phyloP scores from a whole-genome alignment of 2,888 invertebrate species.

The Lithophane semibrunnea region DNA sequence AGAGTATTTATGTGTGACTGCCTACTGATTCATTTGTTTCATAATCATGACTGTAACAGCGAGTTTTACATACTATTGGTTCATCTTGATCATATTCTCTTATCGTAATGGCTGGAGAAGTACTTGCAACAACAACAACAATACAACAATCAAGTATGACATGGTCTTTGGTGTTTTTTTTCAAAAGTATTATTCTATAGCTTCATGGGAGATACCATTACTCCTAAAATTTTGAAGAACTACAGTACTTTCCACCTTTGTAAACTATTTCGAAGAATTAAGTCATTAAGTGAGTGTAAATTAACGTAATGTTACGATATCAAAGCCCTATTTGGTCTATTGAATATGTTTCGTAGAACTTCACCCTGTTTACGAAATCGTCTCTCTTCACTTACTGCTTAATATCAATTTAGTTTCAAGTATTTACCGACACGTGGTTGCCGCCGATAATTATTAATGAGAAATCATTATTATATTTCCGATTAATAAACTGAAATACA shows the following conservation, averaged over 20 bases:
- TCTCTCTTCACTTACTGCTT: neutral
- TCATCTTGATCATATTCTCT: too few relatives aligned
- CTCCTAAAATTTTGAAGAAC: neutral
- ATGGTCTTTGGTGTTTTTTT: neutral
- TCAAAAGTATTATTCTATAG: neutral
- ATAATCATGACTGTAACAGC: too few relatives aligned
- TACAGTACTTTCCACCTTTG: neutral
- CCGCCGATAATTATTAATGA: neutral
- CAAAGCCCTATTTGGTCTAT: neutral
- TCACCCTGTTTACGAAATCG: neutral
- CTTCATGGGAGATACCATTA: neutral
- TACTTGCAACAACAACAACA: neutral
- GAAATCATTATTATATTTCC: neutral
- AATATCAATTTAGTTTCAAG: neutral
- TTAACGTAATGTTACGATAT: neutral
- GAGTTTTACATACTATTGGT: too few relatives aligned
- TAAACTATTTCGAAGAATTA: slow-evolving; percentile 2
- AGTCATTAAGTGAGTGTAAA: neutral
- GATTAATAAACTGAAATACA: neutral
- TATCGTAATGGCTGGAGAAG: neutral
- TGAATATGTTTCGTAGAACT: neutral
- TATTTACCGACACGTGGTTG: neutral
- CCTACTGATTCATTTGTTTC: neutral
- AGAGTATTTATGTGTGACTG: neutral
- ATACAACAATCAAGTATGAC: too few relatives aligned